phyloP scores from a whole-genome alignment of 2,113 vertebrate genomes.

The Campylorhamphus procurvoides region DNA sequence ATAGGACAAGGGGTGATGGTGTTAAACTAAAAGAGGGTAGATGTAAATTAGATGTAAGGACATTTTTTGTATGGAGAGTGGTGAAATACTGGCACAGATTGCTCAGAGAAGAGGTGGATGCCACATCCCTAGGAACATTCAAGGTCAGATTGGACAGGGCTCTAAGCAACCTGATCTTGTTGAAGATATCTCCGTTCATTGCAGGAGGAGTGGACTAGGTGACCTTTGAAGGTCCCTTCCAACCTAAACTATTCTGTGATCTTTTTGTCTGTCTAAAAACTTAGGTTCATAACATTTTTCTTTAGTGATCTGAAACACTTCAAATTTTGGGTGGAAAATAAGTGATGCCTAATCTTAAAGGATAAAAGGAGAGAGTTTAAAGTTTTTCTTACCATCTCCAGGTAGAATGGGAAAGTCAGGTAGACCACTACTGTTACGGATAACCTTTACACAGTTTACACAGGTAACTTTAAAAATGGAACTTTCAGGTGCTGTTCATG shows the following conservation, averaged over 20 bases:
- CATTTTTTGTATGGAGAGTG: background rate
- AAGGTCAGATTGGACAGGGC: background rate
- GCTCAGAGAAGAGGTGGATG: background rate
- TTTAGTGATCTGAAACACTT: background rate
- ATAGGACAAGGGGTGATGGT: background rate
- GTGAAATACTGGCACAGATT: background rate
- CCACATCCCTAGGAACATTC: background rate
- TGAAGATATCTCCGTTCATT: background rate
- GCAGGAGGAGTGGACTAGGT: background rate
- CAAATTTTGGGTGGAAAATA: background rate
- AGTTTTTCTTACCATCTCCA: background rate
- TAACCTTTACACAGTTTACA: background rate
- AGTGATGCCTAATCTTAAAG: background rate
- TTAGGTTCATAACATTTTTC: background rate
- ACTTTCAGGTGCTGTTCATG: background rate
- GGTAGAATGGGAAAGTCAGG: background rate
- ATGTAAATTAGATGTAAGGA: background rate
- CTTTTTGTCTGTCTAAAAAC: background rate
- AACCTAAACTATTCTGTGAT: background rate
- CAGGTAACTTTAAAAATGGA: background rate
- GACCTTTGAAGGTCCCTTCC: background rate
- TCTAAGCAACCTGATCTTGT: background rate
- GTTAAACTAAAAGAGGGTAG: background rate
- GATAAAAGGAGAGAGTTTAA: background rate
- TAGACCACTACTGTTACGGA: background rate